A percentile compares a stretch with the other conserved stretches of the same genome.
phyloP scores from a whole-genome alignment of 2,797 vertebrate genomes.

The Hippocampus kuda region DNA sequence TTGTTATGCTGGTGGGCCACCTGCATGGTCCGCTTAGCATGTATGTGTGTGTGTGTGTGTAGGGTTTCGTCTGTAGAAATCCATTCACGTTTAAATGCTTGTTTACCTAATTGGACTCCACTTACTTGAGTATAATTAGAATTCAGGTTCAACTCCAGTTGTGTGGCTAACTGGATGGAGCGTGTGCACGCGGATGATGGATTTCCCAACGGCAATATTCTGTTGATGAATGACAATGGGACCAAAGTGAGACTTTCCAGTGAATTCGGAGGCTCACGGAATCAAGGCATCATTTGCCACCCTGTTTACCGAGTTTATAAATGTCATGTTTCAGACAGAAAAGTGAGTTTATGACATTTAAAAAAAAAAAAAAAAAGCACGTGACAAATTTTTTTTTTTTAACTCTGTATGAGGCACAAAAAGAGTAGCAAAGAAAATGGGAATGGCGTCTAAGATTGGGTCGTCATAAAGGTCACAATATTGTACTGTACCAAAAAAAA shows the following conservation, averaged over 20 bases:
- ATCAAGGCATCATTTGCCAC: background rate
- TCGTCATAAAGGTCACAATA: background rate
- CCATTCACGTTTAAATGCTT: slow-evolving; percentile 20
- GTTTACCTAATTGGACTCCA: slow-evolving; percentile 1
- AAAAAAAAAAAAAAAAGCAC: no score
- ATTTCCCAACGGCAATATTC: background rate
- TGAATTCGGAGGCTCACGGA: background rate
- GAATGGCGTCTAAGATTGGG: no score
- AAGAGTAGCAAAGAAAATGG: background rate
- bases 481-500: background rate
- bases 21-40: slow-evolving; percentile 14
- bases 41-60: background rate
- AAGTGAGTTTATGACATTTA: no score
- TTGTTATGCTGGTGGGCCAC: slow-evolving; percentile 46
- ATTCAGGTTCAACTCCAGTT: background rate
- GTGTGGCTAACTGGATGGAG: background rate
- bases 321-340: background rate
- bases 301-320: background rate
- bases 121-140: background rate
- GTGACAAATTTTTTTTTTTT: no score
- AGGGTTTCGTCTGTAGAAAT: slow-evolving; percentile 7
- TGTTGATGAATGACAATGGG: background rate
- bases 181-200: background rate
- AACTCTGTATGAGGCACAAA: background rate
- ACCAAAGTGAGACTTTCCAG: background rate